Percentiles rank a stretch among this genome's conserved stretches.
These are phyloP conservation scores for Clarias laeviceps DNA, from an alignment of 2,797 vertebrate species.

Conservation along the genomic window DNA sequence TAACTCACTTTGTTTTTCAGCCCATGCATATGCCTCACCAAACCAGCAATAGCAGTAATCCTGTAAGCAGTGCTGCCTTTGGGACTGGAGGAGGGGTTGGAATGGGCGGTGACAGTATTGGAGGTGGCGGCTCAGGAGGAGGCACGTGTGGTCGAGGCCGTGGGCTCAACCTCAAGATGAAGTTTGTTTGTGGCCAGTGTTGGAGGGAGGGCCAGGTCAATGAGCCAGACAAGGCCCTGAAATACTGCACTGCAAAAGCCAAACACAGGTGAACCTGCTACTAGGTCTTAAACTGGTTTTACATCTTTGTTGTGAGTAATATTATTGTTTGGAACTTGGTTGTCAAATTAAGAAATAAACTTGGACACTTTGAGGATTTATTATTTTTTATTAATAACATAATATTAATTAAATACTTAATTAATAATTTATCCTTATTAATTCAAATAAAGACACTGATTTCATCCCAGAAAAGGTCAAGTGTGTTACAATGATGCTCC, in stretches of 20 bases:
- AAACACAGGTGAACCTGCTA: slow-evolving; percentile 84
- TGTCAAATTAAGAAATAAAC: not conserved
- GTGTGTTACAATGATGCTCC: not conserved
- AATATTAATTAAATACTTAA: no score
- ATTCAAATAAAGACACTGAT: not conserved
- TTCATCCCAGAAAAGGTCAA: not conserved
- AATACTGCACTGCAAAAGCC: slow-evolving; percentile 97
- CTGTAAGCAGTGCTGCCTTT: slow-evolving; percentile 45
- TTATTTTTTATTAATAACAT: not conserved
- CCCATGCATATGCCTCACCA: slow-evolving; percentile 74
- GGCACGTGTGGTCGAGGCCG: slow-evolving; percentile 70
- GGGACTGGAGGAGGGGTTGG: slow-evolving; percentile 65
- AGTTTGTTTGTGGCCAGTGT: slow-evolving; percentile 97
- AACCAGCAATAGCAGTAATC: slow-evolving; percentile 54
- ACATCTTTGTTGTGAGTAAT: not conserved
- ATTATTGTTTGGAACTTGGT: not conserved
- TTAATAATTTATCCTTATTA: no score
- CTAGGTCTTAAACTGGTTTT: not conserved
- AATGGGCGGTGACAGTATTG: slow-evolving; percentile 48
- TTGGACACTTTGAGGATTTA: not conserved
- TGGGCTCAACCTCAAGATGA: slow-evolving; percentile 94
- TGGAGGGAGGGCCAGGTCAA: slow-evolving; percentile 97
- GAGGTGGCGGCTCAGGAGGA: slow-evolving; percentile 66
- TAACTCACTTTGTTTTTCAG: slow-evolving; percentile 56
- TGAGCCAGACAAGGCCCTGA: slow-evolving; percentile 95